phyloP scores from a whole-genome alignment of 2,797 vertebrate species.

The Bradypus variegatus region DNA sequence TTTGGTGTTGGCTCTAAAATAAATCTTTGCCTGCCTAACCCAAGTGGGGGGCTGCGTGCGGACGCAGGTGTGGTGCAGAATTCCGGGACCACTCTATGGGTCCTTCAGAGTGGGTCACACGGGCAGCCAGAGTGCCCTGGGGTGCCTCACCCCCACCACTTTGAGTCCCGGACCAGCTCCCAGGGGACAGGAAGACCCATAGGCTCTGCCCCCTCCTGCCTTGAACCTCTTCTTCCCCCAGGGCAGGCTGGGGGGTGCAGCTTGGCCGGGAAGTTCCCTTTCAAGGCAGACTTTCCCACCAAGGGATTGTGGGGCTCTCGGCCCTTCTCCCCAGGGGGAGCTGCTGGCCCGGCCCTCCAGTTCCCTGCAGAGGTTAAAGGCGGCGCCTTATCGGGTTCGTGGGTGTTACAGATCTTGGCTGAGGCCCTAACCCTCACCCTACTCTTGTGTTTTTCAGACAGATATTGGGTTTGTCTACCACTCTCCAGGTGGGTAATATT shows the following conservation, averaged over 20 bases:
- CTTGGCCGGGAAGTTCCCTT: no score
- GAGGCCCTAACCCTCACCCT: neutral
- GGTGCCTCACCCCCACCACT: neutral
- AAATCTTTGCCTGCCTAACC: neutral
- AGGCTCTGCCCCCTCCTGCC: neutral
- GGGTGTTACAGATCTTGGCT: neutral
- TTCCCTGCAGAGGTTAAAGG: no score
- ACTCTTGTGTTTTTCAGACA: constrained; percentile 61
- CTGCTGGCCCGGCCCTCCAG: no score
- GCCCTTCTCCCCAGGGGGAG: neutral
- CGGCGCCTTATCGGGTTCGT: neutral
- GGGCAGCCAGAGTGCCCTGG: neutral
- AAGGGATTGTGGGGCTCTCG: no score
- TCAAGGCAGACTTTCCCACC: no score
- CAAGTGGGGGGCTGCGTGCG: neutral
- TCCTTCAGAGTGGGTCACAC: neutral
- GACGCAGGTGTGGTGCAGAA: neutral
- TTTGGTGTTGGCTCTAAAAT: neutral
- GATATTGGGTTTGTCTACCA: constrained; percentile 68
- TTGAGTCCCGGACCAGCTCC: neutral
- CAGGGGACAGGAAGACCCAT: neutral
- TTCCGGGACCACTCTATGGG: neutral
- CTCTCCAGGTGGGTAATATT: constrained; percentile 59
- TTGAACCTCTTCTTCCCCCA: neutral
- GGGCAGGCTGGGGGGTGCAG: no score